Evolutionary conservation across 2,888 invertebrate genomes (phyloP).

Genomic region (Graphium colonna): DNA sequence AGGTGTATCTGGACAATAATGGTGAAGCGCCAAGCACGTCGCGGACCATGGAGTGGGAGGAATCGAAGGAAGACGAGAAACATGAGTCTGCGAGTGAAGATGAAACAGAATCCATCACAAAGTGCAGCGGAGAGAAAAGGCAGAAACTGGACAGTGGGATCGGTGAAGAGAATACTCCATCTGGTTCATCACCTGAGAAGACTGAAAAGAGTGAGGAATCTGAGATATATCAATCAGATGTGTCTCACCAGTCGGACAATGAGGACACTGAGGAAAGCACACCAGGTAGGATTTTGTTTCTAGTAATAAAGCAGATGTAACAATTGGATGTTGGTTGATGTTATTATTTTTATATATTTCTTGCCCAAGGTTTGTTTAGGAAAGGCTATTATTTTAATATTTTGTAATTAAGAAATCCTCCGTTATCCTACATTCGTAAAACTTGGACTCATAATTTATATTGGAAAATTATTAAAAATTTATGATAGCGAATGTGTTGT

Average conservation of each 20-base stretch:
- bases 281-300: constrained; percentile 18
- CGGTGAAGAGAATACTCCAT: constrained; percentile 66
- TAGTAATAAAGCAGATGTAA: too few species aligned
- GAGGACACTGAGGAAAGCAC: constrained; percentile 27
- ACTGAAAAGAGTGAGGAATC: constrained; percentile 27
- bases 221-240: constrained; percentile 13
- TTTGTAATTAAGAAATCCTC: too few species aligned
- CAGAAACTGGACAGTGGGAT: constrained; percentile 83
- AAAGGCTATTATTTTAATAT: too few species aligned
- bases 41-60: constrained; percentile 35
- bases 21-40: constrained; percentile 29
- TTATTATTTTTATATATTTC: too few species aligned
- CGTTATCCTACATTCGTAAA: too few species aligned
- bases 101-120: constrained; percentile 11
- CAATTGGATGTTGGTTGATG: too few species aligned
- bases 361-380: too few species aligned
- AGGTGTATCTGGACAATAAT: constrained; percentile 43
- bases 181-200: constrained; percentile 41
- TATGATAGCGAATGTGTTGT: too few species aligned
- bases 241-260: constrained; percentile 33
- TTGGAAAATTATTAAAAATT: too few species aligned
- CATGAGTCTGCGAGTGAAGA: constrained; percentile 28
- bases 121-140: constrained; percentile 46
- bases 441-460: too few species aligned
- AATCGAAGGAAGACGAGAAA: constrained; percentile 25